Conservation (phyloP, 2,113 vertebrate genomes). For the Engraulis encrasicolus region DNA sequence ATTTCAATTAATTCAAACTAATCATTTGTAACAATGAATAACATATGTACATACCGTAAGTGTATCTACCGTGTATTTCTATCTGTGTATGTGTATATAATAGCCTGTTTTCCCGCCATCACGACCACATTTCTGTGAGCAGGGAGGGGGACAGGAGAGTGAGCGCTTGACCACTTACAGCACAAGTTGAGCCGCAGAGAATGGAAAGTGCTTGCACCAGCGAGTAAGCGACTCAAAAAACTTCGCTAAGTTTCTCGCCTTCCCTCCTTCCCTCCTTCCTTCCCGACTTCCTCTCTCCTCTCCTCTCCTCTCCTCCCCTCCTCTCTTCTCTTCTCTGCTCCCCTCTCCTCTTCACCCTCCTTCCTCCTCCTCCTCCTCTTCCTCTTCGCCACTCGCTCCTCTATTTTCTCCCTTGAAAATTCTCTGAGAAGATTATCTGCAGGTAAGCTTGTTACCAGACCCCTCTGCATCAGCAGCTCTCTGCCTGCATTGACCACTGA, state of each 20-base stretch:
- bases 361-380: not conserved
- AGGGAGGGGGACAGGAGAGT: conserved; percentile 9
- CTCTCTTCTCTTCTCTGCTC: not conserved
- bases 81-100: not conserved
- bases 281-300: not conserved
- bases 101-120: not conserved
- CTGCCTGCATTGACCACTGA: conserved; percentile 26
- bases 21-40: no score
- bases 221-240: conserved; percentile 23
- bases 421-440: conserved; percentile 21
- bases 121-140: not conserved
- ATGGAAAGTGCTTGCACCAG: conserved; percentile 23
- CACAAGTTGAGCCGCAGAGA: conserved; percentile 31
- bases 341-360: not conserved
- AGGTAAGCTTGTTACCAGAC: conserved; percentile 19
- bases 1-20: no score
- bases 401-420: conserved; percentile 21
- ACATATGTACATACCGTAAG: no score
- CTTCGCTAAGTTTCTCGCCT: not conserved
- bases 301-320: not conserved
- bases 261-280: not conserved
- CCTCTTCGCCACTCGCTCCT: not conserved
- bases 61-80: not conserved
- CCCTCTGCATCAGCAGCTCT: conserved; percentile 13
- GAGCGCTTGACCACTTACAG: conserved; percentile 24